Conservation (phyloP, 1,140 invertebrate genomes). For the Drosophila ohnishii region DNA sequence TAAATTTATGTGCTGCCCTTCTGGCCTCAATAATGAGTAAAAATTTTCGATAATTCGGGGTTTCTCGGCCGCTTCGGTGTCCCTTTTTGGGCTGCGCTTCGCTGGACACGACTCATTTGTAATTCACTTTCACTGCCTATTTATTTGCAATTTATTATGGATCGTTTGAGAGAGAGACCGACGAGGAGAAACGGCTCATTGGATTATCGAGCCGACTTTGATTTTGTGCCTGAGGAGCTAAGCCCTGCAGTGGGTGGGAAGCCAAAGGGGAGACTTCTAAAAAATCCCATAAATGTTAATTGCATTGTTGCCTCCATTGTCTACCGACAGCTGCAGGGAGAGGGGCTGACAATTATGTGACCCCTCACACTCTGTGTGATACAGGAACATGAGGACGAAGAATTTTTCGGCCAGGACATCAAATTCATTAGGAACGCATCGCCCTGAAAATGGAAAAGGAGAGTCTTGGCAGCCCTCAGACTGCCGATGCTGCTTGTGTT, state of each 20-base stretch:
- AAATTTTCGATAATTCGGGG: conserved; percentile 74
- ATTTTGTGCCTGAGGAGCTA: conserved; percentile 43
- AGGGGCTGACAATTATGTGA: conserved; percentile 72
- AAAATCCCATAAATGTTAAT: conserved; percentile 80
- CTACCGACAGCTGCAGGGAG: conserved; percentile 56
- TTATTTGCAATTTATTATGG: conserved; percentile 68
- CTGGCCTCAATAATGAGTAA: conserved; percentile 72
- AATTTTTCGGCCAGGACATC: conserved; percentile 71
- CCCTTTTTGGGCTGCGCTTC: conserved; percentile 54
- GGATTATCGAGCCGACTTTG: conserved; percentile 70
- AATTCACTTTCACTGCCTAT: conserved; percentile 77
- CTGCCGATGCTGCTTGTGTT: conserved; percentile 49
- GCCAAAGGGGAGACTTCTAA: conserved; percentile 10
- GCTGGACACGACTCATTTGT: conserved; percentile 60
- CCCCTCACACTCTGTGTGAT: neutral
- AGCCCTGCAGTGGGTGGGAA: neutral
- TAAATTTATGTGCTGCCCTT: conserved; percentile 72
- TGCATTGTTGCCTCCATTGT: conserved; percentile 57
- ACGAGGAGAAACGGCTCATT: conserved; percentile 51
- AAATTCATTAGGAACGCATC: conserved; percentile 73
- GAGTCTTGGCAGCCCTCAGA: conserved; percentile 16
- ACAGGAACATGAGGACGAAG: conserved; percentile 46
- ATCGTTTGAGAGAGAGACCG: conserved; percentile 11
- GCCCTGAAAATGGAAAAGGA: conserved; percentile 36
- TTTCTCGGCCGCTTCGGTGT: conserved; percentile 44